Evolutionary conservation across 2,797 vertebrate species (phyloP).

Genomic region (Rachycentron canadum): DNA sequence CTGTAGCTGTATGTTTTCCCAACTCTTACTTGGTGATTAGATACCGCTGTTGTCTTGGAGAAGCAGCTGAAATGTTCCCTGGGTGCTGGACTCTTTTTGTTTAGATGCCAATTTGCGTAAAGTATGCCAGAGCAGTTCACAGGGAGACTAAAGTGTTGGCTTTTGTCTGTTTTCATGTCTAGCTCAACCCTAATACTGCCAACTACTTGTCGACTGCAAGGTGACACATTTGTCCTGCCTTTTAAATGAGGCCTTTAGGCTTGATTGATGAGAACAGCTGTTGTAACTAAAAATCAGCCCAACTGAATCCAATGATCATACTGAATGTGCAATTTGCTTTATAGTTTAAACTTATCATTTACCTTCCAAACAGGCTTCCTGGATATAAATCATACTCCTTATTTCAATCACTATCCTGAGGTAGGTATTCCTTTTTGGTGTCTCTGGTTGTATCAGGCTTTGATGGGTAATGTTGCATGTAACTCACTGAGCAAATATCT

Average conservation of each 20-base stretch:
- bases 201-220: slow-evolving; percentile 56
- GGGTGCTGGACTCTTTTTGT: slow-evolving; percentile 36
- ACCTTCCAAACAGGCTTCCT: slow-evolving; percentile 2
- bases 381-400: neutral
- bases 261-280: slow-evolving; percentile 46
- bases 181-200: slow-evolving; percentile 40
- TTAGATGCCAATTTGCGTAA: slow-evolving; percentile 50
- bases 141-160: slow-evolving; percentile 35
- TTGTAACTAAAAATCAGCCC: slow-evolving; percentile 11
- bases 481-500: neutral
- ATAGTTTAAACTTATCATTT: neutral
- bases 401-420: neutral
- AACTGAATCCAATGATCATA: slow-evolving; percentile 26
- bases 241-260: slow-evolving; percentile 44
- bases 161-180: slow-evolving; percentile 60
- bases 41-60: slow-evolving; percentile 45
- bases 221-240: slow-evolving; percentile 47
- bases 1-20: slow-evolving; percentile 31
- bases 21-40: slow-evolving; percentile 46
- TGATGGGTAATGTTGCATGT: neutral
- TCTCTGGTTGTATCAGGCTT: neutral
- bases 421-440: neutral
- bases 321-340: slow-evolving; percentile 15
- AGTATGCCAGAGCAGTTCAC: slow-evolving; percentile 35
- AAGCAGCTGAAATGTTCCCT: slow-evolving; percentile 49